These are phyloP conservation scores for Dicranocentrus wangi DNA, from an alignment of 2,888 invertebrate species.

Conservation along the genomic window DNA sequence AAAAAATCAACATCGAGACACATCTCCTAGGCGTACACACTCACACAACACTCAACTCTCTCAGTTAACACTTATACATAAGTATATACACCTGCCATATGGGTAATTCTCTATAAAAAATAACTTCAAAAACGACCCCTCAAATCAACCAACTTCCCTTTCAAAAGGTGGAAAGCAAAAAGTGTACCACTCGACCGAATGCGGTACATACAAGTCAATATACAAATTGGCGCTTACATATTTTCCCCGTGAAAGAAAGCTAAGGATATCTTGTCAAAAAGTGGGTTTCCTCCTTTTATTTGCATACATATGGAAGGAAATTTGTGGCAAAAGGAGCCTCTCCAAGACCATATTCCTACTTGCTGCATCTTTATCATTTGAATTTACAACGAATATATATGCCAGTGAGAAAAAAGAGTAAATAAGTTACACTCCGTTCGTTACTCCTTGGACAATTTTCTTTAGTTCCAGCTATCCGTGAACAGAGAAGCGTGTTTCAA, in stretches of 20 bases:
- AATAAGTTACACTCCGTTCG: too few relatives aligned
- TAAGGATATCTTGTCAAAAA: constrained; percentile 14
- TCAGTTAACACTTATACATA: neutral
- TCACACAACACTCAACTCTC: too few relatives aligned
- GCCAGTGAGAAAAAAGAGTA: too few relatives aligned
- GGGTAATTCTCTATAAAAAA: too few relatives aligned
- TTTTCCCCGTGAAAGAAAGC: constrained; percentile 8
- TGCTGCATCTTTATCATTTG: constrained; percentile 29
- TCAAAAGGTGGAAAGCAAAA: neutral
- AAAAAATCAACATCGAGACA: neutral
- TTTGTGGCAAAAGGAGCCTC: neutral
- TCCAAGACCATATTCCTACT: neutral
- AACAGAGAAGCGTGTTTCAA: constrained; percentile 1
- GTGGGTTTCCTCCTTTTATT: constrained; percentile 2
- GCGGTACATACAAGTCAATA: neutral
- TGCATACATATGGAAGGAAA: constrained; percentile 16
- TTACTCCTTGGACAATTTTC: too few relatives aligned
- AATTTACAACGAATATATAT: neutral
- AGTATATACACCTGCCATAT: too few relatives aligned
- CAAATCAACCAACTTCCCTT: neutral
- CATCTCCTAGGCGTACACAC: too few relatives aligned
- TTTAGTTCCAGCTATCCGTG: too few relatives aligned
- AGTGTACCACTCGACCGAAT: neutral
- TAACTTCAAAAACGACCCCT: neutral
- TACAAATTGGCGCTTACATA: constrained; percentile 12